Evolutionary conservation across 2,888 invertebrate genomes (phyloP).

Genomic region (Stenurella melanura): DNA sequence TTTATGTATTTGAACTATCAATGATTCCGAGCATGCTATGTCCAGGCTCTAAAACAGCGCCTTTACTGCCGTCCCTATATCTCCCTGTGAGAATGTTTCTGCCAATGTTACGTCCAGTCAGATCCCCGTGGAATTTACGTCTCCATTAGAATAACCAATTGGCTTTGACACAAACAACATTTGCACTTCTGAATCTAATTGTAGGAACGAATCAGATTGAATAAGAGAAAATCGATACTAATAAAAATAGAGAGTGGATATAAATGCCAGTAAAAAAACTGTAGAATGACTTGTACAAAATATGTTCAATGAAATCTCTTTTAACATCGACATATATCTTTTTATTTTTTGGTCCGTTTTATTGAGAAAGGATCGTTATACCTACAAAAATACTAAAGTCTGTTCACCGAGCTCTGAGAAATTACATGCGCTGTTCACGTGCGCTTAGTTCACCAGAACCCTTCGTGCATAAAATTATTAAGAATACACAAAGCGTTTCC

Average conservation of each 20-base stretch:
- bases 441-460: no score
- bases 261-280: not conserved
- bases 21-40: slow-evolving; percentile 51
- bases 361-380: no score
- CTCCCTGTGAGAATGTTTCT: slow-evolving; percentile 26
- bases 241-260: not conserved
- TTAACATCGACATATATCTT: no score
- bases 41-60: slow-evolving; percentile 38
- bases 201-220: slow-evolving; percentile 20
- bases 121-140: slow-evolving; percentile 46
- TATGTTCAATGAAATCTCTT: no score
- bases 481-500: no score
- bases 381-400: no score
- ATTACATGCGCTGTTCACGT: no score
- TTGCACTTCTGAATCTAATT: slow-evolving; percentile 49
- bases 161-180: slow-evolving; percentile 52
- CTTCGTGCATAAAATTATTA: no score
- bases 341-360: no score
- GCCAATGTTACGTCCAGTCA: slow-evolving; percentile 40
- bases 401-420: no score
- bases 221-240: slow-evolving; percentile 2
- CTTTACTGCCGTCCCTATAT: slow-evolving; percentile 42
- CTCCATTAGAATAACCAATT: slow-evolving; percentile 55
- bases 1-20: slow-evolving; percentile 47
- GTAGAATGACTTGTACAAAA: no score